Percentiles rank a stretch among this genome's conserved stretches.
phyloP scores from a whole-genome alignment of 2,113 vertebrate species.

The Forbesichthys papilliferus region DNA sequence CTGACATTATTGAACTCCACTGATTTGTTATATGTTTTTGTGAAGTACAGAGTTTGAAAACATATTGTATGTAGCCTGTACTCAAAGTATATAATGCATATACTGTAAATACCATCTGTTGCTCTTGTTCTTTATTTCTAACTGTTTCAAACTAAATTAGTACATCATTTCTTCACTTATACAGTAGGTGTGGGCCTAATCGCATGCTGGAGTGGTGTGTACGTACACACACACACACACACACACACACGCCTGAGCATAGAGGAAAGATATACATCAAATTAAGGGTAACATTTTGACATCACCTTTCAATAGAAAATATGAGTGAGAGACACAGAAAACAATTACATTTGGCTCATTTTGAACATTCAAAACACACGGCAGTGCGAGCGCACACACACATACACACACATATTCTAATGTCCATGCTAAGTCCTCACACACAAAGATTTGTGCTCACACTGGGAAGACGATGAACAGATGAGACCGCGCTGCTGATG shows the following conservation, averaged over 20 bases:
- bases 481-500: constrained; percentile 54
- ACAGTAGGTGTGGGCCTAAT: no score
- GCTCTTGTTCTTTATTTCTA: no score
- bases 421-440: neutral
- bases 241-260: neutral
- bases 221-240: neutral
- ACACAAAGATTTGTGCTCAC: constrained; percentile 5
- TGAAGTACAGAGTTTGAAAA: no score
- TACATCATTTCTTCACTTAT: no score
- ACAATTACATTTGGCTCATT: constrained; percentile 64
- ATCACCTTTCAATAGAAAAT: constrained; percentile 36
- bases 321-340: constrained; percentile 43
- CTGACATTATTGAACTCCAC: no score
- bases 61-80: no score
- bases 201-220: no score
- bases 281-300: constrained; percentile 59
- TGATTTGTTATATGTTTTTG: no score
- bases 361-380: constrained; percentile 47
- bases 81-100: no score
- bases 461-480: constrained; percentile 51
- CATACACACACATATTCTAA: constrained; percentile 8
- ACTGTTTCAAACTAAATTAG: no score
- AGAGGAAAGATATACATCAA: constrained; percentile 37
- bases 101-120: no score
- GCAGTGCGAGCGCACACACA: neutral